Conservation (phyloP, 1,140 invertebrate species). For the Leguminivora glycinivorella region DNA sequence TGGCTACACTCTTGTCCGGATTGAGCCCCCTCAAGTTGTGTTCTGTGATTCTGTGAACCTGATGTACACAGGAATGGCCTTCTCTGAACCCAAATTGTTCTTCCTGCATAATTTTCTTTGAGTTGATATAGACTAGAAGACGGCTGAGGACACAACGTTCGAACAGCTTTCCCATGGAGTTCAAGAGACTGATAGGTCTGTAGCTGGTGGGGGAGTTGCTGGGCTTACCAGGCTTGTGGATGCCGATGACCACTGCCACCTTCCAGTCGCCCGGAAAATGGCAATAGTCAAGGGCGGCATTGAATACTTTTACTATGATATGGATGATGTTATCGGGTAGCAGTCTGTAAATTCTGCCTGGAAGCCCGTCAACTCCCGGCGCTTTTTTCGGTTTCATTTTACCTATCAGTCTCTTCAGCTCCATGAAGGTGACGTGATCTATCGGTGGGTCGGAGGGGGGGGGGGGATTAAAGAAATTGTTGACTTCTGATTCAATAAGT, state of each 20-base stretch:
- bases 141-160: neutral
- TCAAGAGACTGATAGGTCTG: conserved; percentile 18
- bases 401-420: neutral
- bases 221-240: neutral
- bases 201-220: neutral
- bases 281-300: neutral
- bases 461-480: too few relatives aligned
- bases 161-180: conserved; percentile 20
- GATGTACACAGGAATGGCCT: too few relatives aligned
- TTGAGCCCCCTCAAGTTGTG: too few relatives aligned
- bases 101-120: neutral
- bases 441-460: too few relatives aligned
- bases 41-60: too few relatives aligned
- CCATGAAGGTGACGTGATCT: neutral
- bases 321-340: neutral
- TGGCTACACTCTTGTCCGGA: conserved; percentile 36
- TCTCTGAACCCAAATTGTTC: too few relatives aligned
- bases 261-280: conserved; percentile 10
- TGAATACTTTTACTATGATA: neutral
- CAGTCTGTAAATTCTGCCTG: neutral
- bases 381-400: too few relatives aligned
- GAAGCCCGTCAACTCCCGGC: too few relatives aligned
- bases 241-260: conserved; percentile 11
- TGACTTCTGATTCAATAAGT: neutral
- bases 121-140: neutral